phyloP scores from a whole-genome alignment of 2,797 vertebrate genomes.

The Nyctibius grandis region DNA sequence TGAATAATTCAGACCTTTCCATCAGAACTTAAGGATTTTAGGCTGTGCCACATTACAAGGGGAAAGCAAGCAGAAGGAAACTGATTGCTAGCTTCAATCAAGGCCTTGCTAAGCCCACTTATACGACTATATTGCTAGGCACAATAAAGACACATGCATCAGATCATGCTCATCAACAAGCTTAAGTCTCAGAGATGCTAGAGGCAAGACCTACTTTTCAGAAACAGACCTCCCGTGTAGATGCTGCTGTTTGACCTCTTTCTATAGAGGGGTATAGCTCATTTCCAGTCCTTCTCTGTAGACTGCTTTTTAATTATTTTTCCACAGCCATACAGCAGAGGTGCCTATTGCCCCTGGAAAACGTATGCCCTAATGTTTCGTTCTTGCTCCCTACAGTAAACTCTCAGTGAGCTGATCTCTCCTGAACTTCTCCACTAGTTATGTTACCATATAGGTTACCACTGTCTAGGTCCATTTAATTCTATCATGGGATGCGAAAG shows the following conservation, averaged over 20 bases:
- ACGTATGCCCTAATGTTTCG: background rate
- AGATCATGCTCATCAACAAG: background rate
- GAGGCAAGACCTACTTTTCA: background rate
- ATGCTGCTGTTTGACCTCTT: background rate
- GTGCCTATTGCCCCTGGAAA: background rate
- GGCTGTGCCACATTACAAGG: background rate
- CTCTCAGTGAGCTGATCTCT: background rate
- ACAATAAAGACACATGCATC: background rate
- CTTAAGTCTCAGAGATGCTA: background rate
- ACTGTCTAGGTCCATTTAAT: background rate
- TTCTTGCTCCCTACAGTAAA: background rate
- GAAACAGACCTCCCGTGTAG: background rate
- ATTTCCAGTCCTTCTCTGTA: background rate
- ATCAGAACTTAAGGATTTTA: constrained; percentile 60
- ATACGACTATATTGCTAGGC: background rate
- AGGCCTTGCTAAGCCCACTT: background rate
- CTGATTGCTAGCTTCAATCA: constrained; percentile 47
- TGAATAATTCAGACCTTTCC: constrained; percentile 80
- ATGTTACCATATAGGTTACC: background rate
- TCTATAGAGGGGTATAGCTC: background rate
- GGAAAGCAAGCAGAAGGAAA: constrained; percentile 11
- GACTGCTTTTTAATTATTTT: background rate
- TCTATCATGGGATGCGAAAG: background rate
- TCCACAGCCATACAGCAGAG: background rate
- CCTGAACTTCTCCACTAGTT: background rate